Evolutionary conservation across 2,113 vertebrate genomes (phyloP), one percentile per base, ranked within the genome.

Genomic region (Protomyctophum bolini): DNA sequence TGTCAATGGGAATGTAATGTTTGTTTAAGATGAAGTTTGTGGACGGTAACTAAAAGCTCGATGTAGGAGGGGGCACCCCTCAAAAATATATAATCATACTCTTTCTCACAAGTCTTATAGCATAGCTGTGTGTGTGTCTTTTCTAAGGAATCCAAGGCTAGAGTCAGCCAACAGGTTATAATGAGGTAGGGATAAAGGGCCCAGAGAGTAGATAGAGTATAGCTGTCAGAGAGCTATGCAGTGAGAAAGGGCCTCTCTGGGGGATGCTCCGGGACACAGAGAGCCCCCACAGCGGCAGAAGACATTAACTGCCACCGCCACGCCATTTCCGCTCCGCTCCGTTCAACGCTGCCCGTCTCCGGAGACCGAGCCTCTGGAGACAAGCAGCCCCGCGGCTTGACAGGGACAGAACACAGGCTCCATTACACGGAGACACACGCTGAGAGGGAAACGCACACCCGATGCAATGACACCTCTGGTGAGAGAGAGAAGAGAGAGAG

Each of bases 301-400:
- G 21, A 55, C 56, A 62, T 59, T 57, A 54, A 58, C 77, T 10
- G 15, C 67, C 49, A 68, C 21, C 21, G 21, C 21, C 21, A 21
- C 21, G 21, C 21, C 21, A 21, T 21, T 21, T 21, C 21, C 21
- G 21, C 21, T 79, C 72, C n/a, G n/a, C 4, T 41, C 33, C 33
- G 33, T 41, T 41, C 33, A 41, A 78, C 70, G 76, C 21, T 59
- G 58, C 9, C 59, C 68, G 71, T 79, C 79, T 81, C 72, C 0
- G 33, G 76, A 68, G 70, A 79, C 71, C 73, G 51, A 67, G 59
- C 76, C 66, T 58, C 63, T 71, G 48, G 68, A 79, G 75, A 72
- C 51, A 63, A 10, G 66, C 49, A 45, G 78, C 74, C 51, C 9
- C 0, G 33, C 2, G 68, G 79, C 73, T 66, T 71, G 73, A 76